These are phyloP conservation scores for Leptopilina myrica DNA, from an alignment of 2,888 invertebrate genomes.

Conservation along the genomic window DNA sequence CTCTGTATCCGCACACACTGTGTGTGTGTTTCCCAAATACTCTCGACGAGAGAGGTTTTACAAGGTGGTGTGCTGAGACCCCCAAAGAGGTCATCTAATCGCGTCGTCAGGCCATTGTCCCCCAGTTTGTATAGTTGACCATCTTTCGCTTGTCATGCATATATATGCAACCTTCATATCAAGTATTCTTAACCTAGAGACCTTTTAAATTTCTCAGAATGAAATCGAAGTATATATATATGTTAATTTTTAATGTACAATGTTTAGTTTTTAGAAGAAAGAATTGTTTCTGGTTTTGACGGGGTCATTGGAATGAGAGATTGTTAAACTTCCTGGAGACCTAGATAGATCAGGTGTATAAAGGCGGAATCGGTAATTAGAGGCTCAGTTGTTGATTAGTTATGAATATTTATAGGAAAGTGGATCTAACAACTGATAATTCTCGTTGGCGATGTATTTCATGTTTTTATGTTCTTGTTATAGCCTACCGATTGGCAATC, in stretches of 20 bases:
- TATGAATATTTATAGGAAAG: constrained; percentile 34
- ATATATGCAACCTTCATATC: constrained; percentile 5
- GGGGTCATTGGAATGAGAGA: constrained; percentile 19
- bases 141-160: constrained; percentile 25
- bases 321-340: constrained; percentile 34
- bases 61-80: constrained; percentile 46
- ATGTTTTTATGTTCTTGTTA: constrained; percentile 17
- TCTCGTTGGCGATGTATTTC: not conserved
- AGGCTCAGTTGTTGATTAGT: constrained; percentile 10
- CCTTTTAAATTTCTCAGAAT: constrained; percentile 18
- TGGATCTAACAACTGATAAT: constrained; percentile 18
- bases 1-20: constrained; percentile 19
- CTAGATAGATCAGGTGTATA: constrained; percentile 27
- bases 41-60: constrained; percentile 29
- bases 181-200: constrained; percentile 30
- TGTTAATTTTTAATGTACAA: constrained; percentile 2
- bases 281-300: not conserved
- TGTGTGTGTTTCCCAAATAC: constrained; percentile 51
- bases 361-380: constrained; percentile 11
- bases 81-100: constrained; percentile 66
- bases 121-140: constrained; percentile 30
- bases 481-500: not conserved
- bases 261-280: not conserved
- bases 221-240: not conserved
- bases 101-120: constrained; percentile 61